Percentiles rank a stretch among this genome's conserved stretches.
Evolutionary conservation across 2,797 vertebrate species (phyloP).

Genomic region (Crotalus adamanteus): DNA sequence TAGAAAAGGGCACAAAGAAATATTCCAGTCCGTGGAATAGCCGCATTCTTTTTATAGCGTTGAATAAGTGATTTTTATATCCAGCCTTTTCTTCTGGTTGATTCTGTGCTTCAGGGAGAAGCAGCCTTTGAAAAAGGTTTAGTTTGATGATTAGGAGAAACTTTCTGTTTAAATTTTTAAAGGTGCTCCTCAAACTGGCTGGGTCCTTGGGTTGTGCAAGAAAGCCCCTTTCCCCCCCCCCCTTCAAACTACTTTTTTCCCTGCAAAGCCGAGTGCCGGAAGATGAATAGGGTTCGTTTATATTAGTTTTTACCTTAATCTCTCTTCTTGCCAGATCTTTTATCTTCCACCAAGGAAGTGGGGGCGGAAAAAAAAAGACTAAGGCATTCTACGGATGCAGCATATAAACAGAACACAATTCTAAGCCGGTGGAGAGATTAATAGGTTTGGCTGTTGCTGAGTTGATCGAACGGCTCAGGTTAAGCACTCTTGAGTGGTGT

Average conservation of each 20-base stretch:
- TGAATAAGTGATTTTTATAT: background rate
- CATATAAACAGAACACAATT: constrained; percentile 59
- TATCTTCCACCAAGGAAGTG: constrained; percentile 63
- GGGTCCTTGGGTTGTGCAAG: constrained; percentile 39
- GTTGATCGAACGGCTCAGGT: constrained; percentile 56
- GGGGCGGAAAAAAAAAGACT: constrained; percentile 57
- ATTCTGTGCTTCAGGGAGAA: constrained; percentile 22
- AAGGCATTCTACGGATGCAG: constrained; percentile 64
- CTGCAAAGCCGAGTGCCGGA: constrained; percentile 53
- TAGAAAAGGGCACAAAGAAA: background rate
- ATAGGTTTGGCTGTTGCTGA: constrained; percentile 61
- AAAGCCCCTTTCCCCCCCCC: constrained; percentile 36
- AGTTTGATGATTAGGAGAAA: constrained; percentile 49
- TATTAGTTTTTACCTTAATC: constrained; percentile 73
- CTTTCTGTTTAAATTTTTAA: constrained; percentile 63
- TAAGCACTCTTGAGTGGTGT: constrained; percentile 59
- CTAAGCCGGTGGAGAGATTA: constrained; percentile 64
- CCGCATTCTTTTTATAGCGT: background rate
- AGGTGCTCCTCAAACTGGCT: constrained; percentile 46
- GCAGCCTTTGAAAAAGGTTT: constrained; percentile 42
- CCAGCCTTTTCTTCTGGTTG: background rate
- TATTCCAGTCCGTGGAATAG: background rate
- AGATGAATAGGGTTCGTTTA: constrained; percentile 69
- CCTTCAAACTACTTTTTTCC: constrained; percentile 41
- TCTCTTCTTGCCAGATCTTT: constrained; percentile 71